Evolutionary conservation across 2,113 vertebrate species (phyloP).

Genomic region (Psettodes erumei): DNA sequence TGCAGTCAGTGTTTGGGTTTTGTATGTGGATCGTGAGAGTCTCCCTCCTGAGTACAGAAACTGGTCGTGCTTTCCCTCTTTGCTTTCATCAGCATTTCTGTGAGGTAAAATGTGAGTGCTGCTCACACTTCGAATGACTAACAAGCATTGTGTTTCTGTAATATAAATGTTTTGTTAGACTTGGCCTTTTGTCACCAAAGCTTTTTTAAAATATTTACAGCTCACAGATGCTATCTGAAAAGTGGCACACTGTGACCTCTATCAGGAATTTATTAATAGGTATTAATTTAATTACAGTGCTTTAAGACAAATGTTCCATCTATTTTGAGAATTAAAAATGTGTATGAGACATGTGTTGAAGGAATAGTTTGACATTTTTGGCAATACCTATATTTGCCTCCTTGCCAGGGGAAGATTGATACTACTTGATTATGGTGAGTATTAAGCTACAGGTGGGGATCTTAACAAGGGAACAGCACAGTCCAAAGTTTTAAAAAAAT

Average conservation of each 20-base stretch:
- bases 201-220: slow-evolving; percentile 17
- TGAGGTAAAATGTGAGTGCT: slow-evolving; percentile 44
- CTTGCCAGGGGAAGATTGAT: no score
- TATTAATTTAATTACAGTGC: not conserved
- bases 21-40: slow-evolving; percentile 32
- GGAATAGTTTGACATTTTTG: not conserved
- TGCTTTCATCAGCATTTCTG: slow-evolving; percentile 68
- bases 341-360: not conserved
- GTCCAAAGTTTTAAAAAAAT: no score
- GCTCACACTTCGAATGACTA: slow-evolving; percentile 45
- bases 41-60: slow-evolving; percentile 61
- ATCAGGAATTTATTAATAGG: no score
- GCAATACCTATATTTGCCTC: not conserved
- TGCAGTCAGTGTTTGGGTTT: slow-evolving; percentile 66
- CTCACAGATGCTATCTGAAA: slow-evolving; percentile 16
- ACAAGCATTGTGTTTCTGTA: slow-evolving; percentile 28
- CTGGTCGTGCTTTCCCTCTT: slow-evolving; percentile 37
- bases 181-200: not conserved
- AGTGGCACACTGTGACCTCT: slow-evolving; percentile 3
- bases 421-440: no score
- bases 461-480: no score
- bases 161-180: slow-evolving; percentile 44
- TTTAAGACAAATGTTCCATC: not conserved
- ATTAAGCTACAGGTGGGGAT: no score
- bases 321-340: not conserved